A percentile compares a stretch with the other conserved stretches of the same genome.
Conservation (phyloP, 2,113 vertebrate genomes). For the Calidris pugnax region DNA sequence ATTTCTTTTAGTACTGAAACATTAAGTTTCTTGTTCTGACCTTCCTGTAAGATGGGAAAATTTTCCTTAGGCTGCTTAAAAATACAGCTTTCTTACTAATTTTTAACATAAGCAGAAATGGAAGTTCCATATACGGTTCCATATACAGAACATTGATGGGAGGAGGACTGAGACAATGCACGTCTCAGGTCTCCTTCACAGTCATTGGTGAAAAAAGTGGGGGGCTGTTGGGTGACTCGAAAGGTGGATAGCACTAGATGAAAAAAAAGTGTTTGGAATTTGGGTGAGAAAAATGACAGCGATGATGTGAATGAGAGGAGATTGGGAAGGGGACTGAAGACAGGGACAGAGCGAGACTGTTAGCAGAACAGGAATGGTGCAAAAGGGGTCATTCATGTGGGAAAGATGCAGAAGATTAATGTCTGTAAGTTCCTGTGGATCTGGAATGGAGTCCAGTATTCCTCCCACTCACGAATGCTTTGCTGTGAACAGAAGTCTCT, state of each 20-base stretch:
- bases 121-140: not conserved
- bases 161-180: not conserved
- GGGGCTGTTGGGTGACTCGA: not conserved
- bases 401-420: not conserved
- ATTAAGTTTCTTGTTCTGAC: not conserved
- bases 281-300: not conserved
- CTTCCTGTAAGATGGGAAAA: not conserved
- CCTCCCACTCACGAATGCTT: not conserved
- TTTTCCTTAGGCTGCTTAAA: not conserved
- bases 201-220: not conserved
- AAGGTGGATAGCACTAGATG: not conserved
- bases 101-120: constrained; percentile 9
- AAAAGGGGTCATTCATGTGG: not conserved
- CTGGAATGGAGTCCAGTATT: not conserved
- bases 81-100: not conserved
- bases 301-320: not conserved
- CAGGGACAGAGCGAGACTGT: too few species aligned
- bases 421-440: not conserved
- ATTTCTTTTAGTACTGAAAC: not conserved
- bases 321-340: not conserved
- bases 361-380: not conserved
- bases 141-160: not conserved
- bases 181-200: too few species aligned
- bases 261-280: not conserved
- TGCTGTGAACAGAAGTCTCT: not conserved